phyloP scores from a whole-genome alignment of 53 echinoderm and acorn worm genomes.

The Antedon mediterranea region DNA sequence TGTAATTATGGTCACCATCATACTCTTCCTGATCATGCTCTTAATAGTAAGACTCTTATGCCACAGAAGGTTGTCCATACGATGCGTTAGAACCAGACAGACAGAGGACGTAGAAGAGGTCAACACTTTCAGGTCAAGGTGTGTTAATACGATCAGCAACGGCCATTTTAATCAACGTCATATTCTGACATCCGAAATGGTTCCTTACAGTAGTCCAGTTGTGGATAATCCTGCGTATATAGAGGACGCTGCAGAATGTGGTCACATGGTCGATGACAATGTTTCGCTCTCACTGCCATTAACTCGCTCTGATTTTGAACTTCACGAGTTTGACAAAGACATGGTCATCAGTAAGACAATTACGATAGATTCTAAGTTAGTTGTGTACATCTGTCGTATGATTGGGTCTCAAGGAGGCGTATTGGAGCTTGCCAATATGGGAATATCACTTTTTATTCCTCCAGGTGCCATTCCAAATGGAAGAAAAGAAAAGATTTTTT shows the following conservation, averaged over 20 bases:
- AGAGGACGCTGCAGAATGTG: neutral
- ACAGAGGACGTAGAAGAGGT: neutral
- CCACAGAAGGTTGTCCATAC: neutral
- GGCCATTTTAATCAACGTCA: neutral
- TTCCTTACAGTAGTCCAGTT: neutral
- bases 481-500: slow-evolving; percentile 32
- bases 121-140: neutral
- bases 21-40: neutral
- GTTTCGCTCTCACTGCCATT: neutral
- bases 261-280: neutral
- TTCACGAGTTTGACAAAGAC: slow-evolving; percentile 21
- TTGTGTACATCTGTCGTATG: slow-evolving; percentile 64
- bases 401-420: slow-evolving; percentile 46
- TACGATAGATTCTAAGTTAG: slow-evolving; percentile 34
- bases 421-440: slow-evolving; percentile 69
- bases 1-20: neutral
- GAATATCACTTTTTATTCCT: slow-evolving; percentile 78
- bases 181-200: neutral
- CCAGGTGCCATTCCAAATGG: slow-evolving; percentile 60
- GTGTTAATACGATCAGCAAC: neutral
- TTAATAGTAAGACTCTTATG: neutral
- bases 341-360: slow-evolving; percentile 45
- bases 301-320: neutral
- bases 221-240: neutral
- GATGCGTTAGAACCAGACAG: neutral